Conservation (phyloP, 2,113 vertebrate genomes). For the Plotosus lineatus region DNA sequence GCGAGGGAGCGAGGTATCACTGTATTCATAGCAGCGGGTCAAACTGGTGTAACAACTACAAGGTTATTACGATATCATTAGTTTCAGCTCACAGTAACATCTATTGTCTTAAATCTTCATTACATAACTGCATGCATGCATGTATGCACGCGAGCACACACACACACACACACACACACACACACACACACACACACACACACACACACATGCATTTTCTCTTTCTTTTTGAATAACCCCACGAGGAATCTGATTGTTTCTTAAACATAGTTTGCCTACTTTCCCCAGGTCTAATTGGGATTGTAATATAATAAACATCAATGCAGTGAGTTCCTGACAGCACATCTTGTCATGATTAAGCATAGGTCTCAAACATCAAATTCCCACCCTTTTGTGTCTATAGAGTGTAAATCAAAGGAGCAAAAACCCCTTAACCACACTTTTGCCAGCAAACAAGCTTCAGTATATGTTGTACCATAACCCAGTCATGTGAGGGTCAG, state of each 20-base stretch:
- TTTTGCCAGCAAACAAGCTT: slow-evolving; percentile 51
- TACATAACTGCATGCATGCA: not conserved
- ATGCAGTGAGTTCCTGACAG: not conserved
- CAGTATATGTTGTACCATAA: slow-evolving; percentile 49
- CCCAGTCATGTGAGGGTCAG: slow-evolving; percentile 25
- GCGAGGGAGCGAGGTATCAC: no score
- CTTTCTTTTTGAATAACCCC: not conserved
- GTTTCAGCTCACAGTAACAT: no score
- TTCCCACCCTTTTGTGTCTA: slow-evolving; percentile 38
- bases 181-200: slow-evolving; percentile 8
- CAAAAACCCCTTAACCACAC: slow-evolving; percentile 25
- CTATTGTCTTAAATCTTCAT: not conserved
- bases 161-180: not conserved
- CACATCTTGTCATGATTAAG: slow-evolving; percentile 45
- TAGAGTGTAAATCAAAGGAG: slow-evolving; percentile 46
- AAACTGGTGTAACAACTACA: not conserved
- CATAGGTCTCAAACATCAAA: slow-evolving; percentile 39
- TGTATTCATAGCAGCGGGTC: not conserved
- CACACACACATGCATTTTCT: not conserved
- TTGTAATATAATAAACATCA: slow-evolving; percentile 26
- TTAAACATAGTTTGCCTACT: not conserved
- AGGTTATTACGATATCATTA: no score
- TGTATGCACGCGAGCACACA: not conserved
- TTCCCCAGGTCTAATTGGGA: slow-evolving; percentile 15
- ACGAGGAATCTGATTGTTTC: slow-evolving; percentile 1